Percentiles rank a stretch among this genome's conserved stretches.
phyloP scores from a whole-genome alignment of 2,888 invertebrate genomes.

The Geophilus truncorum region DNA sequence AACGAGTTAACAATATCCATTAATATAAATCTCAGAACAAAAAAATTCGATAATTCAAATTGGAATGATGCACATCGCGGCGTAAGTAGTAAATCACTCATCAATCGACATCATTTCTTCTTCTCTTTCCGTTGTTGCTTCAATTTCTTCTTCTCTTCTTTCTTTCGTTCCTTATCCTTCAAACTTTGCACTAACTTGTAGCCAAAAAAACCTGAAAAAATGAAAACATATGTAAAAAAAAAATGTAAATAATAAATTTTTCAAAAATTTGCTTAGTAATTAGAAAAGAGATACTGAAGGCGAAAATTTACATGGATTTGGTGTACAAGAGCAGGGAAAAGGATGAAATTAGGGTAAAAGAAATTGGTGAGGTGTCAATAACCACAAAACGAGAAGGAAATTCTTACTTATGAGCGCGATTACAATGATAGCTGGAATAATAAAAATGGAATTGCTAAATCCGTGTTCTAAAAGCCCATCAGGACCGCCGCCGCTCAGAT shows the following conservation, averaged over 20 bases:
- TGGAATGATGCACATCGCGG: constrained; percentile 37
- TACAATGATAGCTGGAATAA: constrained; percentile 75
- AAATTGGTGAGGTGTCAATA: neutral
- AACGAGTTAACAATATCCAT: neutral
- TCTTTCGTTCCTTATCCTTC: constrained; percentile 66
- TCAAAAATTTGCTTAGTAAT: too few species aligned
- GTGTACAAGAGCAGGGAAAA: too few species aligned
- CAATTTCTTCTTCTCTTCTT: constrained; percentile 72
- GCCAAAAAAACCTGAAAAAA: constrained; percentile 73
- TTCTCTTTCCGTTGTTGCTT: constrained; percentile 78
- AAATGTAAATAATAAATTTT: neutral
- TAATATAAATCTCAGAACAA: neutral
- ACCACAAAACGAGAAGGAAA: neutral
- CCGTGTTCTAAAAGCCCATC: constrained; percentile 79
- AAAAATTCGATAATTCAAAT: neutral
- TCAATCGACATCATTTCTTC: constrained; percentile 44
- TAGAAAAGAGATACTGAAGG: too few species aligned
- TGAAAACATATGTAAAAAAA: constrained; percentile 39
- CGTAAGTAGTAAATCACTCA: neutral
- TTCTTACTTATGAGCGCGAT: constrained; percentile 69
- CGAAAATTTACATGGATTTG: too few species aligned
- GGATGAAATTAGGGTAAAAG: neutral
- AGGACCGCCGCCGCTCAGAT: constrained; percentile 66
- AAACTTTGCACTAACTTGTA: constrained; percentile 77
- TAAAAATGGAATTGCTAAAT: constrained; percentile 81